Percentiles rank a stretch among this genome's conserved stretches.
These are phyloP conservation scores for Ameiurus melas DNA, from an alignment of 2,113 vertebrate species.

Conservation along the genomic window DNA sequence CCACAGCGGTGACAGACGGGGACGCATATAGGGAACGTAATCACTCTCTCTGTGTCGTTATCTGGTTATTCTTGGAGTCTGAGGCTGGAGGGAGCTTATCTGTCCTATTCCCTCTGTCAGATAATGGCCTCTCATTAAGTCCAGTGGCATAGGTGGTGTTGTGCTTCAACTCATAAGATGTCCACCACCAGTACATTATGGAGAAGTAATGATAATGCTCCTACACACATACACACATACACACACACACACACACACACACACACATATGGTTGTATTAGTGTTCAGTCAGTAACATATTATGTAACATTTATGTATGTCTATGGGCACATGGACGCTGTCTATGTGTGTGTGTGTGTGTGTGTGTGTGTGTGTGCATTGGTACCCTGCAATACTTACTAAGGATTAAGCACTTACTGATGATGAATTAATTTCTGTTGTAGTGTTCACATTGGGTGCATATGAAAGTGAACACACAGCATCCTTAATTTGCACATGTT, in stretches of 20 bases:
- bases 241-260: neutral
- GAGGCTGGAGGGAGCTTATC: constrained; percentile 43
- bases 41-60: constrained; percentile 27
- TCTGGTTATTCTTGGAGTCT: constrained; percentile 50
- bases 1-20: constrained; percentile 34
- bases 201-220: neutral
- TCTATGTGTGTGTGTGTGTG: too few relatives aligned
- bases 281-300: neutral
- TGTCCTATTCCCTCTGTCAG: constrained; percentile 38
- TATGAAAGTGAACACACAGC: neutral
- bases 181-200: constrained; percentile 2
- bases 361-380: too few relatives aligned
- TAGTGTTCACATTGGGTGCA: neutral
- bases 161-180: constrained; percentile 7
- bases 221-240: neutral
- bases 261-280: neutral
- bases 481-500: too few relatives aligned
- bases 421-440: neutral
- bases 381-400: too few relatives aligned
- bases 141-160: constrained; percentile 14
- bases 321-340: neutral
- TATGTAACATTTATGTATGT: neutral
- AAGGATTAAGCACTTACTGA: too few relatives aligned
- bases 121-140: constrained; percentile 50
- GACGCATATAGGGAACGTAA: constrained; percentile 37